These are phyloP conservation scores for Hipparchia sbordonii DNA, from an alignment of 2,888 invertebrate species.

Conservation along the genomic window DNA sequence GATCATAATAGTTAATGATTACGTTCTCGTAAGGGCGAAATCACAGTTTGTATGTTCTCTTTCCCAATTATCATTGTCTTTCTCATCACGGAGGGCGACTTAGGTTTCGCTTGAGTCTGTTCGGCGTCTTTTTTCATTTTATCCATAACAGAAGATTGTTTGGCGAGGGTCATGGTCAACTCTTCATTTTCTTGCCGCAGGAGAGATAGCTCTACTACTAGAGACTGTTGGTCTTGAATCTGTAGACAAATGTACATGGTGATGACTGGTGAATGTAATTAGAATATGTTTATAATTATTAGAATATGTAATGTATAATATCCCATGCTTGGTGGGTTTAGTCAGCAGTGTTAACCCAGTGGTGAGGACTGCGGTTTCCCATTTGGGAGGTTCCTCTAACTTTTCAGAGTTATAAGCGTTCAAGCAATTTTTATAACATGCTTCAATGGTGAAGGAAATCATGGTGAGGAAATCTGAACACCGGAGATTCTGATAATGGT, in stretches of 20 bases:
- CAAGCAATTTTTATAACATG: too few relatives aligned
- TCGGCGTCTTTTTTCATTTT: slow-evolving; percentile 73
- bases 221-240: slow-evolving; percentile 77
- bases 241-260: slow-evolving; percentile 36
- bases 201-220: slow-evolving; percentile 73
- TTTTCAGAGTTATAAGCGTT: too few relatives aligned
- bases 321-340: too few relatives aligned
- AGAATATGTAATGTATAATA: too few relatives aligned
- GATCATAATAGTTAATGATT: slow-evolving; percentile 51
- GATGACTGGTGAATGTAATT: background rate
- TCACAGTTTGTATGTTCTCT: slow-evolving; percentile 66
- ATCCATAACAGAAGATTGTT: slow-evolving; percentile 72
- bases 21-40: slow-evolving; percentile 76
- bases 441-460: too few relatives aligned
- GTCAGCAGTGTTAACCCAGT: too few relatives aligned
- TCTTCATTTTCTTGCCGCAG: slow-evolving; percentile 79
- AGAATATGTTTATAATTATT: too few relatives aligned
- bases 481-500: too few relatives aligned
- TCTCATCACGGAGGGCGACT: slow-evolving; percentile 68
- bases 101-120: slow-evolving; percentile 60
- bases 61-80: slow-evolving; percentile 73
- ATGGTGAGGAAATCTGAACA: too few relatives aligned
- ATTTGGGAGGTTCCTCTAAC: too few relatives aligned
- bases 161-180: slow-evolving; percentile 69
- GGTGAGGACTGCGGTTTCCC: too few relatives aligned